phyloP scores from a whole-genome alignment of 2,113 vertebrate species.

The Rafetus swinhoei region DNA sequence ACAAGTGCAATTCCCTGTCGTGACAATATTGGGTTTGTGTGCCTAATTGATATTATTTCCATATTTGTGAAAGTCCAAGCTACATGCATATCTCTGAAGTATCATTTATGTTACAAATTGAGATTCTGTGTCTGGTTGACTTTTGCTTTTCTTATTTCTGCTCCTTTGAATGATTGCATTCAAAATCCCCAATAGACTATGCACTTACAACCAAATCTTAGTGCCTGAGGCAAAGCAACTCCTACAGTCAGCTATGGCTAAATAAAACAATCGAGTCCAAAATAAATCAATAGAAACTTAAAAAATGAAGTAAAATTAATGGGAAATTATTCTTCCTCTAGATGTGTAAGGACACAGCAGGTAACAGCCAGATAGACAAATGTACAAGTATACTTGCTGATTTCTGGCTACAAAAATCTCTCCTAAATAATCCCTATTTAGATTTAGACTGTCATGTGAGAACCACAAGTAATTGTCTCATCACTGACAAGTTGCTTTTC shows the following conservation, averaged over 20 bases:
- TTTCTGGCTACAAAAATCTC: slow-evolving; percentile 48
- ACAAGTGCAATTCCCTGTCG: neutral
- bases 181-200: neutral
- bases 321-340: slow-evolving; percentile 15
- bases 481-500: slow-evolving; percentile 40
- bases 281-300: neutral
- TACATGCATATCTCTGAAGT: neutral
- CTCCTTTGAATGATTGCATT: neutral
- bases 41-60: neutral
- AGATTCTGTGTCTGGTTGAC: neutral
- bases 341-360: neutral
- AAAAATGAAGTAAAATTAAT: slow-evolving; percentile 20
- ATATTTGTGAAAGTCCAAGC: neutral
- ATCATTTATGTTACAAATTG: neutral
- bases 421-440: slow-evolving; percentile 59
- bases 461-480: slow-evolving; percentile 57
- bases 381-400: neutral
- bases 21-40: neutral
- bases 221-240: neutral
- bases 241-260: neutral
- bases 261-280: neutral
- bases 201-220: neutral
- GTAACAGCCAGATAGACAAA: neutral
- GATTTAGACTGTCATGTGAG: slow-evolving; percentile 19
- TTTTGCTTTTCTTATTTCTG: neutral